Base-by-base conservation (phyloP, 2,797 vertebrate genomes). In the Orientallactaga sibirica region DNA sequence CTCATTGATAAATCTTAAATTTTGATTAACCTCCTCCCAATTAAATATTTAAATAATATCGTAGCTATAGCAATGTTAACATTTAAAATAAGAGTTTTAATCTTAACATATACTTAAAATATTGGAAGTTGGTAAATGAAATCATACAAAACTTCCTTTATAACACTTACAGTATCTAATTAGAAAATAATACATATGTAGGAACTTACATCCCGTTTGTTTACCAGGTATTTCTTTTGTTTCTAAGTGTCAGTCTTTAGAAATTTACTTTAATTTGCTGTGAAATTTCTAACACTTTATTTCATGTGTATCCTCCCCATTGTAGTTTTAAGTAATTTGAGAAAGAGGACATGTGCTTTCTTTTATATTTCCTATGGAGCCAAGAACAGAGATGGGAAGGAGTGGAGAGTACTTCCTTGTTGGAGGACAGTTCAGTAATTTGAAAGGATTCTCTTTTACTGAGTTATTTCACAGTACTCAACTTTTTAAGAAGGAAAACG, bases 321-420 rank as follows among this genome's bases (percentile, higher is more conserved):
- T 37, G 52, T 7, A 77, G 88, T 81, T 84, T n/a, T 71, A 75
- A 81, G 15, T 71, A 71, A 19, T 33, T 48, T 84, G 20, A 90
- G 58, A 77, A 52, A 12, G 16, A 68, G 14, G 3, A 75, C 25
- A 0, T 55, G 8, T 76, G 27, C 6, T 91, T 77, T 66, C 7
- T 2, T 48, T 77, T 22, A 2, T 19, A 7, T 41, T 37, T 52
- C 11, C 7, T 2, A 1, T 1, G 0, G 16, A 86, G 25, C 1
- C 4, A 52, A 52, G 29, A 24, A 16, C 16, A 82, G 29, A 9
- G 1, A 79, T 3, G 2, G 2, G 25, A 64, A 7, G 9, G n/a
- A 55, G 16, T 4, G 16, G 43, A 7, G 0, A 73, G 2, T 2
- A 16, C 20, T 1, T 52, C 9, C 6, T 4, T 0, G 15, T 4